Evolutionary conservation across 2,113 vertebrate species (phyloP).

Genomic region (Isichthys henryi): DNA sequence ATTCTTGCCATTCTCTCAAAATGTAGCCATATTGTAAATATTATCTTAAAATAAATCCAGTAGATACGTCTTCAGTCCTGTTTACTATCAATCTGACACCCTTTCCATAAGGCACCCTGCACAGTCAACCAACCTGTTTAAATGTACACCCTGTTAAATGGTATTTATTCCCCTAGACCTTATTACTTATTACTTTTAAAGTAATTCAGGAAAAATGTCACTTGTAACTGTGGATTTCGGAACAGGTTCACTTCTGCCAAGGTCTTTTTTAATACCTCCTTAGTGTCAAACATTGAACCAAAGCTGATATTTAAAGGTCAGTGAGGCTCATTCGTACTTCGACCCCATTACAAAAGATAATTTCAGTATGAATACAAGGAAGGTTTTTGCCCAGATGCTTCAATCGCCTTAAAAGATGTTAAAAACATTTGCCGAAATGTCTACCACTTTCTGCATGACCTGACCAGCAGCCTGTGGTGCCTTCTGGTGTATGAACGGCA

Average conservation of each 20-base stretch:
- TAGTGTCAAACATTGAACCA: not conserved
- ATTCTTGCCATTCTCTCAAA: not conserved
- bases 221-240: not conserved
- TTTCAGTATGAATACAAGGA: not conserved
- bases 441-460: not conserved
- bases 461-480: not conserved
- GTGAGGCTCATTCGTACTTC: not conserved
- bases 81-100: not conserved
- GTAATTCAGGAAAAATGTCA: not conserved
- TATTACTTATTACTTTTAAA: not conserved
- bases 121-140: not conserved
- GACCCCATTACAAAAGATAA: not conserved
- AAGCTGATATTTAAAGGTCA: slow-evolving; percentile 3
- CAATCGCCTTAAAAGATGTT: not conserved
- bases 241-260: not conserved
- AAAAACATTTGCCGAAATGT: not conserved
- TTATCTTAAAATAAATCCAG: not conserved
- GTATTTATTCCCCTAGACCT: not conserved
- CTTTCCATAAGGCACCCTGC: not conserved
- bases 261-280: not conserved
- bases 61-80: not conserved
- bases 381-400: not conserved
- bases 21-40: not conserved
- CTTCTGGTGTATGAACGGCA: not conserved
- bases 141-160: not conserved